A percentile compares a stretch with the other conserved stretches of the same genome.
These are phyloP conservation scores for Allolobophora icterica DNA, from an alignment of 2,888 invertebrate species.

Conservation along the genomic window DNA sequence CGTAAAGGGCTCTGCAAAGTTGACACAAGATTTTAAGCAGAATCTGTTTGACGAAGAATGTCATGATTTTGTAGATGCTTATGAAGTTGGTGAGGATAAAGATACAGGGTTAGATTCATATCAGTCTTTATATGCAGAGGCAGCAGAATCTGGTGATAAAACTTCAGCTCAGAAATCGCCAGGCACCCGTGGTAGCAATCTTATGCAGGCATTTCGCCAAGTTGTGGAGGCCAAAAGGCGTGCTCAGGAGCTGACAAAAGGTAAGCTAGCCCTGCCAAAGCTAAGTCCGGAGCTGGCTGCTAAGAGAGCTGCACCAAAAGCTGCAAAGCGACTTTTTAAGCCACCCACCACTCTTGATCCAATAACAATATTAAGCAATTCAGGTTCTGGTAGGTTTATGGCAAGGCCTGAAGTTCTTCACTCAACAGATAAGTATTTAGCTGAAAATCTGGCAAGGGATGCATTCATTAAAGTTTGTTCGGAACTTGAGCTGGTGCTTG, in stretches of 20 bases:
- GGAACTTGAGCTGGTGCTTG: not conserved
- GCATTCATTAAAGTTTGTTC: not conserved
- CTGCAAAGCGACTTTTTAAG: not conserved
- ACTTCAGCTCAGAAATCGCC: slow-evolving; percentile 10
- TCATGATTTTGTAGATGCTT: not conserved
- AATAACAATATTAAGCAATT: not conserved
- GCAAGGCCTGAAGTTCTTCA: not conserved
- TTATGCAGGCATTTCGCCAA: not conserved
- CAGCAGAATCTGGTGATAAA: not conserved
- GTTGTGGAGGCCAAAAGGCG: not conserved
- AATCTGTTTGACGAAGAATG: too few species aligned
- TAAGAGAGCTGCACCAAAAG: not conserved
- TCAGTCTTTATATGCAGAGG: not conserved
- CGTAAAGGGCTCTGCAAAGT: not conserved
- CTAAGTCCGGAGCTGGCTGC: not conserved
- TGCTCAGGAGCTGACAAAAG: not conserved
- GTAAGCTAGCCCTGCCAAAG: not conserved
- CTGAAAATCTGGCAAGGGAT: not conserved
- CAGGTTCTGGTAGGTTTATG: not conserved
- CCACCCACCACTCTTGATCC: not conserved
- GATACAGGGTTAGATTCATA: not conserved
- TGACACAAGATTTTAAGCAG: not conserved
- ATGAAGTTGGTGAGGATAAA: not conserved
- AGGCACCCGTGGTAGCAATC: not conserved
- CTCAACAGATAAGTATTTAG: not conserved